Percentiles rank a stretch among this genome's conserved stretches.
These are phyloP conservation scores for Drosophila longiperda DNA, from an alignment of 2,888 invertebrate species.

Conservation along the genomic window DNA sequence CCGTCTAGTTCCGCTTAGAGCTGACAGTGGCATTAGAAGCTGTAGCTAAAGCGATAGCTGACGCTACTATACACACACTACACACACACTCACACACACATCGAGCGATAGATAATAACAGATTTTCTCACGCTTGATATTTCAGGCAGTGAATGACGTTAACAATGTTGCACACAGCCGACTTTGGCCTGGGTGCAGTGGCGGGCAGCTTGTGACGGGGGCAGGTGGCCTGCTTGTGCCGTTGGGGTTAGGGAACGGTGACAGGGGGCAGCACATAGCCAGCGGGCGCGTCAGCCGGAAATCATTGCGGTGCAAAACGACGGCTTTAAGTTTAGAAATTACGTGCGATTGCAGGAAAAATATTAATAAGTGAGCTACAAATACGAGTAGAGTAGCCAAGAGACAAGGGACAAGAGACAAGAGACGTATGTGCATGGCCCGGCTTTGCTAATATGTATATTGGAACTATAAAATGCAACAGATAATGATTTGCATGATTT, in stretches of 20 bases:
- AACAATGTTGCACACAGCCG: conserved; percentile 71
- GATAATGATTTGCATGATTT: conserved; percentile 76
- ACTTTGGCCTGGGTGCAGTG: conserved; percentile 49
- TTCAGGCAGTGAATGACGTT: conserved; percentile 79
- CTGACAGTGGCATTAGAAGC: conserved; percentile 61
- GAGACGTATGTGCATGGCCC: conserved; percentile 11
- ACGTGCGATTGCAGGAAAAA: conserved; percentile 66
- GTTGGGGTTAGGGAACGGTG: not conserved
- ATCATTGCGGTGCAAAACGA: conserved; percentile 71
- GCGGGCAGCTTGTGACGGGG: conserved; percentile 27
- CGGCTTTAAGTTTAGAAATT: conserved; percentile 74
- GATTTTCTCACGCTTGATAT: conserved; percentile 81
- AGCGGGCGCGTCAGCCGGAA: conserved; percentile 74
- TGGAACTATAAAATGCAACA: conserved; percentile 61
- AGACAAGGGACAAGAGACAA: not conserved
- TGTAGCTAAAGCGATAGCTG: conserved; percentile 35
- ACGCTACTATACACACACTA: conserved; percentile 38
- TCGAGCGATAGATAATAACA: conserved; percentile 78
- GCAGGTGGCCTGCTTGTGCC: not conserved
- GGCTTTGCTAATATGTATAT: conserved; percentile 72
- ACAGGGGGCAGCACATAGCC: conserved; percentile 25
- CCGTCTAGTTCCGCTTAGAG: conserved; percentile 73
- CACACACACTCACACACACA: conserved; percentile 46
- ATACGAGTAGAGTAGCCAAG: conserved; percentile 38
- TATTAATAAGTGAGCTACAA: conserved; percentile 66